These are phyloP conservation scores for Seriola quinqueradiata DNA, from an alignment of 2,113 vertebrate species.

Conservation along the genomic window DNA sequence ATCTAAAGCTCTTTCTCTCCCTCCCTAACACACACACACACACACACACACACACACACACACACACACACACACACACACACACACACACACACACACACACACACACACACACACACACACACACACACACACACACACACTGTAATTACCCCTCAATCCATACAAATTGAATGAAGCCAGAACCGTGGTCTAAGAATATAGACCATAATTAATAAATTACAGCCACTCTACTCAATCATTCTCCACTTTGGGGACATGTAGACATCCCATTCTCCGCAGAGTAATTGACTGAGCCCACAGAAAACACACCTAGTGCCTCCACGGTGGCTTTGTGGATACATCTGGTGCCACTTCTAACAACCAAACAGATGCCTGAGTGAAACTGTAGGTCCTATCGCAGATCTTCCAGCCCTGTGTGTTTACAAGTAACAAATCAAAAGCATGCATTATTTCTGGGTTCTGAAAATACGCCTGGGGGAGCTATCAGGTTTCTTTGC, in stretches of 20 bases:
- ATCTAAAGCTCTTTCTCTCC: slow-evolving; percentile 40
- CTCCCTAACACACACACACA: background rate
- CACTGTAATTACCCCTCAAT: slow-evolving; percentile 76
- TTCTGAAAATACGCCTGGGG: slow-evolving; percentile 79
- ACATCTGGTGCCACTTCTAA: slow-evolving; percentile 64
- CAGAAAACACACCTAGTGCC: slow-evolving; percentile 62
- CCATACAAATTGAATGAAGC: slow-evolving; percentile 83
- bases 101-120: slow-evolving; percentile 53
- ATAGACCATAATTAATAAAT: slow-evolving; percentile 85
- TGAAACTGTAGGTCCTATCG: slow-evolving; percentile 59
- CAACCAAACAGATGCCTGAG: slow-evolving; percentile 66
- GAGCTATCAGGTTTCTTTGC: slow-evolving; percentile 70
- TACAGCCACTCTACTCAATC: slow-evolving; percentile 81
- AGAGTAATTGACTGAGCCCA: slow-evolving; percentile 69
- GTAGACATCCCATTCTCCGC: slow-evolving; percentile 65
- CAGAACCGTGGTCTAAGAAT: slow-evolving; percentile 77
- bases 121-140: slow-evolving; percentile 26
- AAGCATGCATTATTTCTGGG: slow-evolving; percentile 81
- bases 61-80: slow-evolving; percentile 24
- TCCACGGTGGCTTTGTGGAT: slow-evolving; percentile 45
- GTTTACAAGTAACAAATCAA: slow-evolving; percentile 85
- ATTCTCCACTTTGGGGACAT: slow-evolving; percentile 78
- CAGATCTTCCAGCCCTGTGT: slow-evolving; percentile 69
- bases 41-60: slow-evolving; percentile 35
- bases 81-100: slow-evolving; percentile 40